Evolutionary conservation across 2,113 vertebrate genomes (phyloP), one percentile per base, ranked within the genome.

Genomic region (Sminthopsis crassicaudata): DNA sequence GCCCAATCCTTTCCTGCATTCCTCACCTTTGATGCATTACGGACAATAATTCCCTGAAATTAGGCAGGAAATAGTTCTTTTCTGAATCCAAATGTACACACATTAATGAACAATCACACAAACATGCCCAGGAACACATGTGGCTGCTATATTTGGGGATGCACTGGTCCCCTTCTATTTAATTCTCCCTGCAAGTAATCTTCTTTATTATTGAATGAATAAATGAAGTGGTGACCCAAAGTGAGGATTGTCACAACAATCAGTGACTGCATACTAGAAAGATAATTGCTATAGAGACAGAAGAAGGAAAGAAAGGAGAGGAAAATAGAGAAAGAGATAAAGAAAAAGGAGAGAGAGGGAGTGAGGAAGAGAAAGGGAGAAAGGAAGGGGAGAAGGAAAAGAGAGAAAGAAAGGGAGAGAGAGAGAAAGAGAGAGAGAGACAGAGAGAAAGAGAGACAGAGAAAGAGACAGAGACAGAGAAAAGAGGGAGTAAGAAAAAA

Each of bases 401-500:
- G 5, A n/a, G 12, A 36, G 46, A 0, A 48, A 50, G 24, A 50
- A 23, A 46, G 46, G 46, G 2, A 90, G 42, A 90, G 46, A 76
- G 36, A 76, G 5, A 76, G 36, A 22, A 14, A 53, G 2, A 19
- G 22, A 53, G 53, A 22, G 11, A 53, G 53, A 53, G 19, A 53
- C 3, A 12, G 9, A 9, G 7, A 50, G 50, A 51, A 16, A 8
- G 0, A 30, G 25, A 36, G 0, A 36, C 2, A 36, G 11, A 36
- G 10, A 89, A 89, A 26, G 30, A 67, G 3, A n/a, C 0, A 19
- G 60, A 6, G 48, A 48, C 3, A 8, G 50, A 84, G 67, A 84
- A 19, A 53, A 11, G 3, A 16, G 50, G 50, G 46, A 46, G 11
- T 9, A 46, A 10, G 5, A n/a, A 7, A 36, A 4, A 1, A 3